Base-by-base conservation (phyloP, 2,113 vertebrate genomes). In the Chaetorhynchus papuensis region DNA sequence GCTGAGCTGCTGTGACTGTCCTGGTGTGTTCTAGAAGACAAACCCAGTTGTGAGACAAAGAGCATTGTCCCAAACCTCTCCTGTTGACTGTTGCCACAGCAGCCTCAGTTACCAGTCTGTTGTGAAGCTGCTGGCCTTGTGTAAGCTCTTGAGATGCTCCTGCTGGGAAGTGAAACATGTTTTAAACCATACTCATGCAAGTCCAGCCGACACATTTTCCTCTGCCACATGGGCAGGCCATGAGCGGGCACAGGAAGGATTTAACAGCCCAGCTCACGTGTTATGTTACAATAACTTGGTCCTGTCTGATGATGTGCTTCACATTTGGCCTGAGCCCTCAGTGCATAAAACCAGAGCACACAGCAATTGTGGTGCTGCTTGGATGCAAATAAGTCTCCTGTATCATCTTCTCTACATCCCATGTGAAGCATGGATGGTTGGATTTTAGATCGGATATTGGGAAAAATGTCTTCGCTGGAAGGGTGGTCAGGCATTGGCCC, bases 301-400 rank as follows among this genome's bases (percentile, higher is more conserved):
- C 28, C 16, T 4, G 11, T 68, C 7, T 57, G 37, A 30, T 49
- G 37, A 26, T 0, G 0, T 70, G 49, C 59, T 83, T 87, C 59
- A 61, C n/a, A 12, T 53, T 65, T 61, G 81, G 11, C 28, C 28
- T 41, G 21, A 79, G 28, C 33, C 35, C 15, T 28, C 24, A 24
- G 50, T 23, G 88, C 66, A 37, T n/a, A 33, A 44, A 77, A 42
- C 24, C 2, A 0, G 61, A 71, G 30, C 35, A 52, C 53, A 42
- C 19, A 23, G 30, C 0, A 0, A 45, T 11, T 42, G 37, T 0
- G 0, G 28, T 10, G 7, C 54, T 81, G 37, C 42, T 61, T 37
- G 39, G 28, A 37, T 27, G 47, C 13, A 10, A 9, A 14, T 11
- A 28, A 37, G 13, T 63, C 16, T 39, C 7, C 30, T 61, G 9